Percentiles rank a stretch among this genome's conserved stretches.
Evolutionary conservation across 2,113 vertebrate species (phyloP).

Genomic region (Zosterops hypoxanthus): DNA sequence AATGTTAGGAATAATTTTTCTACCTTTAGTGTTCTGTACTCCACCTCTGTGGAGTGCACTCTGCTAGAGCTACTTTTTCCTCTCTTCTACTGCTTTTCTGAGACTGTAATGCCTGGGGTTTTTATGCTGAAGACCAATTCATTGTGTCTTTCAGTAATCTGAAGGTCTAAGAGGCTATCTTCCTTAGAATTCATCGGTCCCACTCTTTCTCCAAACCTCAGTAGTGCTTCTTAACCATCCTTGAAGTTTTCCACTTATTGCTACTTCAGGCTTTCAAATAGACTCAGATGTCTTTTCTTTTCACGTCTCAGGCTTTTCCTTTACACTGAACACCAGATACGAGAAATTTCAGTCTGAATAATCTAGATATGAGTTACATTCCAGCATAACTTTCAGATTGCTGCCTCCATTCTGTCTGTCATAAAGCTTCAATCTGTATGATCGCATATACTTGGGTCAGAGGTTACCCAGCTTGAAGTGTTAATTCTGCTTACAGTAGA

Average conservation of each 20-base stretch:
- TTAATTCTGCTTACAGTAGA: neutral
- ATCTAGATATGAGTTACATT: neutral
- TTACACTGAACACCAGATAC: neutral
- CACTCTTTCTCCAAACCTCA: neutral
- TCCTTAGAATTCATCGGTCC: neutral
- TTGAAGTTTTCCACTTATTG: neutral
- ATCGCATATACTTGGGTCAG: neutral
- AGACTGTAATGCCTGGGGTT: neutral
- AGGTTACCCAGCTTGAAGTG: neutral
- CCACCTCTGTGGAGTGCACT: neutral
- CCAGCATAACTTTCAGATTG: neutral
- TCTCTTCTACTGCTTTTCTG: neutral
- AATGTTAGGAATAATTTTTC: neutral
- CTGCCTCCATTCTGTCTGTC: neutral
- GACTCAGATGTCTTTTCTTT: neutral
- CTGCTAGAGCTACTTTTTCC: neutral
- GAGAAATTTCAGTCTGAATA: neutral
- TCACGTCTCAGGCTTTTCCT: neutral
- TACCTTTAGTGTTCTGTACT: neutral
- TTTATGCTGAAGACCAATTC: neutral
- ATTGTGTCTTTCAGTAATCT: neutral
- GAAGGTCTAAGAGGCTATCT: neutral
- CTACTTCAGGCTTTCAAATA: neutral
- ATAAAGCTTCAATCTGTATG: neutral
- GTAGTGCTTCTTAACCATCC: neutral